Percentiles rank a stretch among this genome's conserved stretches.
Evolutionary conservation across 2,888 invertebrate genomes (phyloP).

Genomic region (Aspidiotus destructor): DNA sequence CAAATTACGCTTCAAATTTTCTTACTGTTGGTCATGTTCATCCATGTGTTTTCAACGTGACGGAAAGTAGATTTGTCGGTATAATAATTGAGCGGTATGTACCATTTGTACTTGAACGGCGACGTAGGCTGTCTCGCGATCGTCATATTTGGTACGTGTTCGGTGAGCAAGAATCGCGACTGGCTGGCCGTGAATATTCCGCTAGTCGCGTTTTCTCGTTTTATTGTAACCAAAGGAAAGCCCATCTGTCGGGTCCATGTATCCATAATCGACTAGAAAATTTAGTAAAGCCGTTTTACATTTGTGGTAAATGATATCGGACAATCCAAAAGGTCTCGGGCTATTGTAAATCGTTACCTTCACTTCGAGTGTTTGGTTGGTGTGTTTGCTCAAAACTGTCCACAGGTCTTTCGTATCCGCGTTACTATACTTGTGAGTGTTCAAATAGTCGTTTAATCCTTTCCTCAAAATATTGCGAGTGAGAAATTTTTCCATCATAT

Average conservation of each 20-base stretch:
- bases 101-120: slow-evolving; percentile 58
- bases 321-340: background rate
- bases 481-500: slow-evolving; percentile 61
- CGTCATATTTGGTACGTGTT: slow-evolving; percentile 45
- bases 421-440: slow-evolving; percentile 57
- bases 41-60: slow-evolving; percentile 56
- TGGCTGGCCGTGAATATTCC: slow-evolving; percentile 52
- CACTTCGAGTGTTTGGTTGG: slow-evolving; percentile 52
- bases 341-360: slow-evolving; percentile 44
- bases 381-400: slow-evolving; percentile 58
- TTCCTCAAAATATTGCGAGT: slow-evolving; percentile 53
- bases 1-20: slow-evolving; percentile 24
- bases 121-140: slow-evolving; percentile 45
- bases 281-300: background rate
- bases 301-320: background rate
- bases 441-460: slow-evolving; percentile 59
- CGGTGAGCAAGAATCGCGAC: slow-evolving; percentile 52
- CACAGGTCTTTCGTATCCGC: slow-evolving; percentile 75
- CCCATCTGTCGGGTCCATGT: slow-evolving; percentile 77
- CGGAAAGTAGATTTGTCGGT: slow-evolving; percentile 45
- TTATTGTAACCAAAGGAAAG: slow-evolving; percentile 65
- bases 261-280: slow-evolving; percentile 54
- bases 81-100: slow-evolving; percentile 66
- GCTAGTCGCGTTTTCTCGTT: slow-evolving; percentile 48
- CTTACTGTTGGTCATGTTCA: slow-evolving; percentile 70